Base-by-base conservation (phyloP, 2,888 invertebrate genomes). In the Mythimna albipuncta region DNA sequence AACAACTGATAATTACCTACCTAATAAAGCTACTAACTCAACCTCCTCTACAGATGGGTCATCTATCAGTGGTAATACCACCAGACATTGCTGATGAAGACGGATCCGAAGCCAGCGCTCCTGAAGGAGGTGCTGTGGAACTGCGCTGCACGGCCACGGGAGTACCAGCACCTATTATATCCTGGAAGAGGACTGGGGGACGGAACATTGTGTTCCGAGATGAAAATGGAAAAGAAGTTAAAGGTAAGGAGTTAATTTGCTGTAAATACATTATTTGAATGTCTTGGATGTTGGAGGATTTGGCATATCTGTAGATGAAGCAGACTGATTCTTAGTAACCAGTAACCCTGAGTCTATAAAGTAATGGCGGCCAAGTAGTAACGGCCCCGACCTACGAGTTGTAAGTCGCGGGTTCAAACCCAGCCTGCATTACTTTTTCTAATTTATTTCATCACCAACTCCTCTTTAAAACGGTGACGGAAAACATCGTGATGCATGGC, bases 11-110 rank as follows among this genome's bases (percentile, higher is more conserved):
- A 3, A 13, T 13, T 35, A 11, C 35, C 19, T 32, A 9, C 13
- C 19, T 38, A 54, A 58, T 13, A 66, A 26, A 64, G 35, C 83
- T 26, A 64, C 50, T 81, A 63, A 81, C 6, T 13, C 9, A 11
- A 52, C 2, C 1, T 32, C 6, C 4, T 70, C 91, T 90, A 38
- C 95, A 98, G 98, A 98, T 98, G 96, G 99, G 98, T 63, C 97
- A 98, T 87, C 97, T 99, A 89, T 98, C 98, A 90, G 99, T 99
- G 81, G 98, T 98, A 83, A 98, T 98, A 87, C 98, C 98, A 7
- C 98, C 98, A 61, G 98, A 98, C 93, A 98, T 99, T 84, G 96
- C 98, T 64, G 97, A 97, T 79, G 95, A 92, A 44, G 93, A 94
- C 13, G 94, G 93, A 0, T 95, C 98, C 9, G 98, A 98, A 81